Evolutionary conservation across 1,140 invertebrate species (phyloP).

Genomic region (Oncopeltus fasciatus): DNA sequence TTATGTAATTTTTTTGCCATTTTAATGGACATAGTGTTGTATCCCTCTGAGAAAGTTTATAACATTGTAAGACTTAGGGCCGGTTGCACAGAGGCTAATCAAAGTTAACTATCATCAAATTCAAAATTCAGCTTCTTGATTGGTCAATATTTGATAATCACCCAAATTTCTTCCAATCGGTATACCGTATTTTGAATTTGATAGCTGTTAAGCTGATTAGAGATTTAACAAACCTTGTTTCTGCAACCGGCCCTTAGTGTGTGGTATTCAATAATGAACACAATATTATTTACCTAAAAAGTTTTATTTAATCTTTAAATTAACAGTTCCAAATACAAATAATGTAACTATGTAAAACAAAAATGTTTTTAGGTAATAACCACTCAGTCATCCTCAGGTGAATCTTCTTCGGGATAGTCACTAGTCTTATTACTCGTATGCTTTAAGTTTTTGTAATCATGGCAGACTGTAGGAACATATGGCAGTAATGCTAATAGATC

Average conservation of each 20-base stretch:
- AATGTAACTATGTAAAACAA: background rate
- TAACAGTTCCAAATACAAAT: background rate
- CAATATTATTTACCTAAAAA: background rate
- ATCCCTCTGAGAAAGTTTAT: background rate
- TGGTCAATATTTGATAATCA: too few relatives aligned
- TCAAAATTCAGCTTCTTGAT: too few relatives aligned
- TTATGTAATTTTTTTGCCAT: background rate
- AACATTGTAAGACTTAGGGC: background rate
- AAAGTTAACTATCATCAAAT: too few relatives aligned
- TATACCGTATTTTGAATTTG: too few relatives aligned
- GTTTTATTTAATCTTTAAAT: background rate
- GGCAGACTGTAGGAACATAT: background rate
- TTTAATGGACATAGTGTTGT: constrained; percentile 1
- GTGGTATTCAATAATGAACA: background rate
- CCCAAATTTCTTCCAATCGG: too few relatives aligned
- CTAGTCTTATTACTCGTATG: background rate
- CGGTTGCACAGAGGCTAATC: too few relatives aligned
- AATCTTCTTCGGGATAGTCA: background rate
- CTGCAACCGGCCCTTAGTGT: too few relatives aligned
- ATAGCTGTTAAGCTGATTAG: too few relatives aligned
- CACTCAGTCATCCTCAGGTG: background rate
- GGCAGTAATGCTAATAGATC: constrained; percentile 1
- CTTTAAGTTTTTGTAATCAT: too few relatives aligned
- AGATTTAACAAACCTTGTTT: too few relatives aligned
- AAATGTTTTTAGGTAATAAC: background rate